These are phyloP conservation scores for Lacerta agilis DNA, from an alignment of 2,797 vertebrate genomes.

Conservation along the genomic window DNA sequence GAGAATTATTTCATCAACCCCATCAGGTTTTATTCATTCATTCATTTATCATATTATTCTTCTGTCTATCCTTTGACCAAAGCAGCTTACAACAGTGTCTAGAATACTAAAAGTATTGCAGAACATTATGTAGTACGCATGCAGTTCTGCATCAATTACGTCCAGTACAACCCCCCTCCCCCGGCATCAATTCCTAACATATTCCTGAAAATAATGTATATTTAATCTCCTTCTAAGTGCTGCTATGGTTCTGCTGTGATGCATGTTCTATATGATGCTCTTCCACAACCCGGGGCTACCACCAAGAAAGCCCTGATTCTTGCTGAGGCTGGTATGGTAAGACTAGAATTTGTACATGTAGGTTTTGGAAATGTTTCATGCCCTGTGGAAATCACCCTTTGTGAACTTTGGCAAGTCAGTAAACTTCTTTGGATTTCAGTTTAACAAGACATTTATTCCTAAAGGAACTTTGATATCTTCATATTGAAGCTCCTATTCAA, in stretches of 20 bases:
- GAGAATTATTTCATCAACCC: background rate
- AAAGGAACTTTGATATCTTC: background rate
- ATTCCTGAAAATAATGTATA: too few relatives aligned
- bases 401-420: background rate
- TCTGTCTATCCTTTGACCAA: background rate
- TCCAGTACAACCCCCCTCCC: background rate
- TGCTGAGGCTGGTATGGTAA: background rate
- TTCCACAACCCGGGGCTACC: background rate
- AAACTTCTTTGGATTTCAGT: slow-evolving; percentile 15
- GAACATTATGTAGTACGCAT: background rate
- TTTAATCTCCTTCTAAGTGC: background rate
- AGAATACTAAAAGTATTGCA: background rate
- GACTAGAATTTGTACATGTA: slow-evolving; percentile 6
- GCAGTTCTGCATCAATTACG: background rate
- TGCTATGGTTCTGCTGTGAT: background rate
- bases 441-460: slow-evolving; percentile 37
- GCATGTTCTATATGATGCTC: background rate
- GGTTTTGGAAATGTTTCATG: slow-evolving; percentile 27
- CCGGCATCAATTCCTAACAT: background rate
- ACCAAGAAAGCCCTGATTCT: background rate
- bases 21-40: background rate
- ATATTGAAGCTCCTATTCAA: slow-evolving; percentile 4
- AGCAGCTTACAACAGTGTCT: background rate
- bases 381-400: slow-evolving; percentile 7
- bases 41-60: background rate